These are phyloP conservation scores for Clarias batrachus DNA, from an alignment of 2,113 vertebrate species.

Conservation along the genomic window DNA sequence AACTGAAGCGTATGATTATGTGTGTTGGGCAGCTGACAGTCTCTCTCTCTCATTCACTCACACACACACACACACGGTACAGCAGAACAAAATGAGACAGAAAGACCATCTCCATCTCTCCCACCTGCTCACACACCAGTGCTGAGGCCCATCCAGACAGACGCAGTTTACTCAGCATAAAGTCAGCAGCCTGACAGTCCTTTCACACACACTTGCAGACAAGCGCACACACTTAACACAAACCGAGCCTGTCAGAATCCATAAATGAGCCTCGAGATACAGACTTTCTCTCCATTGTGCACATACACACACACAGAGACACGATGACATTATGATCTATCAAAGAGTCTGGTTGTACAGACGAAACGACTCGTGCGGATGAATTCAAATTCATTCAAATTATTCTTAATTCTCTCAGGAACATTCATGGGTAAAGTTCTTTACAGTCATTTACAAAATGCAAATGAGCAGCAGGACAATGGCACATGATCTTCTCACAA, in stretches of 20 bases:
- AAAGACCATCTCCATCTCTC: slow-evolving; percentile 69
- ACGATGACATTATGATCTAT: background rate
- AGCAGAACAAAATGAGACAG: slow-evolving; percentile 69
- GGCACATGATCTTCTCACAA: background rate
- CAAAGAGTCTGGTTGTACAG: slow-evolving; percentile 1
- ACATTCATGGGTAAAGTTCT: background rate
- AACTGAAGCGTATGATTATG: slow-evolving; percentile 59
- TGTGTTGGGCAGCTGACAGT: slow-evolving; percentile 56
- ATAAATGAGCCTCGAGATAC: slow-evolving; percentile 49
- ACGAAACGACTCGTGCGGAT: background rate
- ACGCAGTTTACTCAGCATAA: slow-evolving; percentile 49
- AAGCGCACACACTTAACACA: slow-evolving; percentile 53
- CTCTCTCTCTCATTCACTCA: too few relatives aligned
- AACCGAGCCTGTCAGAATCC: slow-evolving; percentile 54
- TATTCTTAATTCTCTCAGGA: background rate
- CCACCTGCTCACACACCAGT: slow-evolving; percentile 59
- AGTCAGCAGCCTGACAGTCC: slow-evolving; percentile 38
- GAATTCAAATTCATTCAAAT: background rate
- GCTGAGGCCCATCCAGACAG: slow-evolving; percentile 53
- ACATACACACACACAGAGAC: background rate
- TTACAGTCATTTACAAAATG: background rate
- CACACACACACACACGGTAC: slow-evolving; percentile 63
- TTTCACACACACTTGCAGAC: slow-evolving; percentile 41
- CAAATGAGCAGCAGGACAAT: background rate
- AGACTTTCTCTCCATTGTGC: background rate